A percentile compares a stretch with the other conserved stretches of the same genome.
Evolutionary conservation across 2,888 invertebrate species (phyloP).

Genomic region (Herminia tarsipennalis): DNA sequence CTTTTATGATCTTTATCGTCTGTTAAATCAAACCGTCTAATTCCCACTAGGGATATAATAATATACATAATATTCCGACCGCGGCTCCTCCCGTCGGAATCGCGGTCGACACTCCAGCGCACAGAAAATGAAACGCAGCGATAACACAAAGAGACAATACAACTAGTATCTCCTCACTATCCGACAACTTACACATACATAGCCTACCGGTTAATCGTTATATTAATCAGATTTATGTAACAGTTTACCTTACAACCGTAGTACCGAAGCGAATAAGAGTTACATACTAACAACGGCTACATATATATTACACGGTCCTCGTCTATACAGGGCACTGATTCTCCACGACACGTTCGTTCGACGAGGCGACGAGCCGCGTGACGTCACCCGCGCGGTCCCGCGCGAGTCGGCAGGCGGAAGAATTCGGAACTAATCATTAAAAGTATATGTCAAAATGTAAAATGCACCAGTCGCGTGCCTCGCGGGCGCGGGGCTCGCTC

Average conservation of each 20-base stretch:
- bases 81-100: slow-evolving; percentile 34
- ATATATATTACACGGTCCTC: slow-evolving; percentile 51
- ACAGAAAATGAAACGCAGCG: slow-evolving; percentile 55
- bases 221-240: slow-evolving; percentile 83
- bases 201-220: slow-evolving; percentile 74
- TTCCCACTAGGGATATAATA: slow-evolving; percentile 57
- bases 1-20: slow-evolving; percentile 56
- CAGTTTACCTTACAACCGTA: slow-evolving; percentile 78
- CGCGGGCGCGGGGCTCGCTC: background rate
- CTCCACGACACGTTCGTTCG: slow-evolving; percentile 2
- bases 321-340: slow-evolving; percentile 24
- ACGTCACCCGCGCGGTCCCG: background rate
- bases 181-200: slow-evolving; percentile 70
- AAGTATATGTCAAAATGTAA: background rate
- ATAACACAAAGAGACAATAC: slow-evolving; percentile 57
- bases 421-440: slow-evolving; percentile 1
- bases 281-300: slow-evolving; percentile 67
- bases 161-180: slow-evolving; percentile 66
- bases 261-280: slow-evolving; percentile 77
- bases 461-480: slow-evolving; percentile 1
- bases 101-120: slow-evolving; percentile 48
- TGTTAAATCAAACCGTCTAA: slow-evolving; percentile 53
- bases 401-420: slow-evolving; percentile 1
- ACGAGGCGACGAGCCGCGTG: slow-evolving; percentile 5
- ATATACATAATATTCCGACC: slow-evolving; percentile 54